Base-by-base conservation (phyloP, 2,888 invertebrate species). In the Epinotia bilunana region DNA sequence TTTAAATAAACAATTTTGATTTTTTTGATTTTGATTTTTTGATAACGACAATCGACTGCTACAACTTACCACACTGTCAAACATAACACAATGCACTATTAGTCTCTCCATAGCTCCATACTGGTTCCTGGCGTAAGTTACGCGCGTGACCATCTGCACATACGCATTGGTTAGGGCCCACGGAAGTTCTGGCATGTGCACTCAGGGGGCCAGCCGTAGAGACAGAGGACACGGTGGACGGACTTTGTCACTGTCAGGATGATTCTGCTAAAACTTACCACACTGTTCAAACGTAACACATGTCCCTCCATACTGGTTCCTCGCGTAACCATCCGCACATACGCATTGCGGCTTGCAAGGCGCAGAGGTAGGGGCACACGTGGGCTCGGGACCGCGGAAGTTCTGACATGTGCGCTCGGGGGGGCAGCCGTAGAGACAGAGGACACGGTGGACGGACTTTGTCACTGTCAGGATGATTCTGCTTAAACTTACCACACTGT, bases 281-380 rank as follows among this genome's bases (percentile, higher is more conserved):
- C 72, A 72, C 28, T 72, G 72, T 57, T 23, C 63, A 20, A n/a
- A 9, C n/a, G 72, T 72, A 11, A 72, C 57, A n/a, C 72, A 72
- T 3, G 23, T 63, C 1, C 72, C 72, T 23, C 57, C 72, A 11
- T 13, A 69, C 58, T 69, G 20, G 16, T 72, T 72, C 18, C 43
- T 72, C n/a, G 63, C 63, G 57, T 72, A 72, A 2, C 72, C 72
- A 13, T 63, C 23, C 0, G 20, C 57, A 12, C 72, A 72, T 7
- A 72, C 72, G 12, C 72, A 72, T n/a, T 63, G 63, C 11, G 11
- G 12, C 13, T 9, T 64, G 55, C 72, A 72, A 13, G 72, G 72
- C 3, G 9, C 55, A 7, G 11, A 43, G 16, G 72, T 55, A 2
- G 72, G 63, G 3, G 57, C 55, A 12, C 72, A 72, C 39, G 72